Conservation (phyloP, 2,113 vertebrate species). For the Sinocyclocheilus maitianheensis region DNA sequence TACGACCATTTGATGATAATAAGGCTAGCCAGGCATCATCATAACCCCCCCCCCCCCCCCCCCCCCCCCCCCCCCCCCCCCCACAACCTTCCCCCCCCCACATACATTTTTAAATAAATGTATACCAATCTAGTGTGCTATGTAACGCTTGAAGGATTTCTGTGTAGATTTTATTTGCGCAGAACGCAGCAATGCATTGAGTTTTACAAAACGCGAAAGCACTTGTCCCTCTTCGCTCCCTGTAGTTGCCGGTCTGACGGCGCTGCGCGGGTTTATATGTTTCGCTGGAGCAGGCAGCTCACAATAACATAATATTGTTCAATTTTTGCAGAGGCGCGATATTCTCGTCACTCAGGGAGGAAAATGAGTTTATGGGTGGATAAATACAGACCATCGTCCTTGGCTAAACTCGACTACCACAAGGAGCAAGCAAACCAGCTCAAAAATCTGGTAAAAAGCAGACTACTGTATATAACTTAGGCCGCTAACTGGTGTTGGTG, state of each 20-base stretch:
- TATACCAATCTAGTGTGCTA: too few species aligned
- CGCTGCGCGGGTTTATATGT: conserved; percentile 33
- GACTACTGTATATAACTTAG: not conserved
- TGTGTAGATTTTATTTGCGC: too few species aligned
- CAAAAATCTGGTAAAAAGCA: conserved; percentile 84
- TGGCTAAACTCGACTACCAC: conserved; percentile 89
- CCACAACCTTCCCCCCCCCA: too few species aligned
- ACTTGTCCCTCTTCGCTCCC: conserved; percentile 50
- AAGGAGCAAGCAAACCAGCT: conserved; percentile 89
- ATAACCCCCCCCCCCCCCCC: not conserved
- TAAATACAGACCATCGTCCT: conserved; percentile 85
- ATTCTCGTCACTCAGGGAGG: not conserved
- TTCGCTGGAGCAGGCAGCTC: conserved; percentile 63
- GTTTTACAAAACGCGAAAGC: conserved; percentile 38
- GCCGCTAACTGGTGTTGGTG: not conserved
- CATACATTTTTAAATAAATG: too few species aligned
- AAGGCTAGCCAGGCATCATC: not conserved
- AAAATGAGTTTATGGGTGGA: conserved; percentile 95
- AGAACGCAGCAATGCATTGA: not conserved
- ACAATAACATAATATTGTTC: not conserved
- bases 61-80: too few species aligned
- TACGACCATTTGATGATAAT: not conserved
- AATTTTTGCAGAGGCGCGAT: not conserved
- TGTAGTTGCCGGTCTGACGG: conserved; percentile 55
- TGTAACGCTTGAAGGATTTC: too few species aligned